These are phyloP conservation scores for Trissonchulus latispiculum DNA, from an alignment of 2,888 invertebrate genomes.

Conservation along the genomic window DNA sequence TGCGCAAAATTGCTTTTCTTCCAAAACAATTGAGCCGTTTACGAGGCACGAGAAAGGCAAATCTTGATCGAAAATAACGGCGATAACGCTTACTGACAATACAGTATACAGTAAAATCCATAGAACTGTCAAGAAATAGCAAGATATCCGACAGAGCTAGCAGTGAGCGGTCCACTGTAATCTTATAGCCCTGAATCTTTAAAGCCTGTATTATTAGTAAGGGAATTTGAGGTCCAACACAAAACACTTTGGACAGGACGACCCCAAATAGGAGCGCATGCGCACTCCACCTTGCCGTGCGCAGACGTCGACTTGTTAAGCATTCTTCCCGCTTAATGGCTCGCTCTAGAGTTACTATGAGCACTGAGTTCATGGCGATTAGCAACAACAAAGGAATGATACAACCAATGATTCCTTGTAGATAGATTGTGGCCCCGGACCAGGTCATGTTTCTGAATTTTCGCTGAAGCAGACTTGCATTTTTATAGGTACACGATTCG, in stretches of 20 bases:
- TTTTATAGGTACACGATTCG: neutral
- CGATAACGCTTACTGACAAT: neutral
- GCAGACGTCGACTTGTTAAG: neutral
- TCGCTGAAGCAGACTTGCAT: neutral
- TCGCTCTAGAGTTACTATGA: neutral
- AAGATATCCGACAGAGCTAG: neutral
- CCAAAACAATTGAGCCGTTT: too few species aligned
- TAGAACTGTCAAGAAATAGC: neutral
- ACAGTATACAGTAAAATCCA: neutral
- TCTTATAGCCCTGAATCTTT: neutral
- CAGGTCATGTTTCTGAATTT: neutral
- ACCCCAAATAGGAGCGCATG: neutral
- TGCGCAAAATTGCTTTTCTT: too few species aligned
- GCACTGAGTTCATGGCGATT: neutral
- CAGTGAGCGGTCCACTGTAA: neutral
- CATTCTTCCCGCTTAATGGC: neutral
- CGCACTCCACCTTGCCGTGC: neutral
- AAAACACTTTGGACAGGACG: neutral
- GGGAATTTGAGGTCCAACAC: neutral
- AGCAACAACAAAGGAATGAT: neutral
- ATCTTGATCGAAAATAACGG: too few species aligned
- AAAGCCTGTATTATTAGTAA: neutral
- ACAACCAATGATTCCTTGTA: neutral
- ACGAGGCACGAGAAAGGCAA: too few species aligned
- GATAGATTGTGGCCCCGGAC: neutral